phyloP scores from a whole-genome alignment of 92 coral and sea anemone species.

The Galaxea fascicularis region DNA sequence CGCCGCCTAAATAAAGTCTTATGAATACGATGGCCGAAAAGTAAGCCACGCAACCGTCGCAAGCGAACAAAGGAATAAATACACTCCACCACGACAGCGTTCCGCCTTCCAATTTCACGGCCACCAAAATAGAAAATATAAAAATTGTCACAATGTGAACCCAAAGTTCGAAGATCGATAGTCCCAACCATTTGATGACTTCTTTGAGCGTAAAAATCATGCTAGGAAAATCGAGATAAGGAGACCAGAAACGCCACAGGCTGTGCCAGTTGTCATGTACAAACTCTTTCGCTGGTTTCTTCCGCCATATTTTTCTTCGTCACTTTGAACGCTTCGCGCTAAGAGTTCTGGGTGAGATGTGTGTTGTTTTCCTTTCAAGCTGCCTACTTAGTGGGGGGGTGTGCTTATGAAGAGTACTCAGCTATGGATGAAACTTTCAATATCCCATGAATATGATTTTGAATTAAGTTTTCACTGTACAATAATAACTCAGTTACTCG shows the following conservation, averaged over 20 bases:
- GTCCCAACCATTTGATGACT: constrained; percentile 93
- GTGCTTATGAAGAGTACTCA: neutral
- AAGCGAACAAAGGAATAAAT: constrained; percentile 89
- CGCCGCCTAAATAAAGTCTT: constrained; percentile 85
- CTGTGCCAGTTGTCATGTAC: constrained; percentile 42
- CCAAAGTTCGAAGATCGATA: constrained; percentile 97
- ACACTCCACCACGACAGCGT: constrained; percentile 95
- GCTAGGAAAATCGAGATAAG: constrained; percentile 13
- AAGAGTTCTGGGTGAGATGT: constrained; percentile 26
- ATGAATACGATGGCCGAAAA: constrained; percentile 93
- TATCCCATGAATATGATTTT: too few species aligned
- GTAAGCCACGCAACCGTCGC: constrained; percentile 96
- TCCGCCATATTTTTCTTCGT: constrained; percentile 41
- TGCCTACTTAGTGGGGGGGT: neutral
- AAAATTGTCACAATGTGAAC: constrained; percentile 75
- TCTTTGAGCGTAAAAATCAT: constrained; percentile 90
- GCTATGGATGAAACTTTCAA: neutral
- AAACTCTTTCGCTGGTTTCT: constrained; percentile 29
- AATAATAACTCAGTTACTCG: neutral
- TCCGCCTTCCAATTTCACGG: constrained; percentile 82
- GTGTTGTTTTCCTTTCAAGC: neutral
- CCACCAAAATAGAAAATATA: constrained; percentile 87
- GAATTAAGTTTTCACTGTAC: too few species aligned
- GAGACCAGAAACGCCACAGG: constrained; percentile 20
- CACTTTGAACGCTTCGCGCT: constrained; percentile 20